Conservation (phyloP, 2,797 vertebrate species). For the Ispidina picta region DNA sequence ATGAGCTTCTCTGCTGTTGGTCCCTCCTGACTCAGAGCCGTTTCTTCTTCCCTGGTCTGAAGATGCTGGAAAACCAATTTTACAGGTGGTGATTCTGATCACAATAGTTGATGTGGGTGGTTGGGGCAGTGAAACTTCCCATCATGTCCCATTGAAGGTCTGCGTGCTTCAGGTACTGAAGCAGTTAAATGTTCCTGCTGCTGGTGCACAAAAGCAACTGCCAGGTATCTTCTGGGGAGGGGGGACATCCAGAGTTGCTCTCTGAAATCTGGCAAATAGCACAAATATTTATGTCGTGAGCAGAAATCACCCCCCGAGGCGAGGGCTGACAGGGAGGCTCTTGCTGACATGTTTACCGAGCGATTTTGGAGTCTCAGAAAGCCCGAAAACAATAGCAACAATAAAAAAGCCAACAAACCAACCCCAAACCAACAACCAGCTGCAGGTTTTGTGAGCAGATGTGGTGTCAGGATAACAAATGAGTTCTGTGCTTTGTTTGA, state of each 20-base stretch:
- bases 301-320: constrained; percentile 18
- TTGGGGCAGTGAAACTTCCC: neutral
- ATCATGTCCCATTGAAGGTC: neutral
- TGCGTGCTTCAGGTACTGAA: neutral
- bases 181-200: constrained; percentile 25
- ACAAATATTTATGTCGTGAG: neutral
- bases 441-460: constrained; percentile 32
- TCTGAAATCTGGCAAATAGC: constrained; percentile 47
- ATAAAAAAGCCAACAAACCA: neutral
- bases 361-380: neutral
- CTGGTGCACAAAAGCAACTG: neutral
- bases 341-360: constrained; percentile 5
- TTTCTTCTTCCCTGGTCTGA: neutral
- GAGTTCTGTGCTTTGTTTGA: neutral
- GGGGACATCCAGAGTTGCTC: neutral
- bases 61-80: neutral
- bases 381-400: constrained; percentile 24
- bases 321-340: neutral
- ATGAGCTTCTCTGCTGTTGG: neutral
- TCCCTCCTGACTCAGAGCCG: neutral
- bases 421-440: too few species aligned
- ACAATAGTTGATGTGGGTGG: accelerated
- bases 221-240: constrained; percentile 28
- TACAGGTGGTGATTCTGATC: neutral
- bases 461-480: constrained; percentile 1